Evolutionary conservation across 2,113 vertebrate genomes (phyloP).

Genomic region (Syngnathus floridae): DNA sequence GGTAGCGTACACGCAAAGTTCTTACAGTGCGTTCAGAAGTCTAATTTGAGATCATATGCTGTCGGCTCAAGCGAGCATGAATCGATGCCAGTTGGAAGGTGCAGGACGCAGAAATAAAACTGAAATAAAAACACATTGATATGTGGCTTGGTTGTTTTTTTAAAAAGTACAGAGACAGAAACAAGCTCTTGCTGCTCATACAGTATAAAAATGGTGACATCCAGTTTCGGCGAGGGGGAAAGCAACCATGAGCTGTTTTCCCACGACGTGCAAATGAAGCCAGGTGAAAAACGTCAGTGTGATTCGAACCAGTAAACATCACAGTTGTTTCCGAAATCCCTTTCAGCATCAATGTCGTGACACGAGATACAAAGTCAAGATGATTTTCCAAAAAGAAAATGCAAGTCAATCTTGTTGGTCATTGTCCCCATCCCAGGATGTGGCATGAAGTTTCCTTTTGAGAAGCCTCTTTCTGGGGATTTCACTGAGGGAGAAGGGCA

Average conservation of each 20-base stretch:
- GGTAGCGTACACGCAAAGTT: not conserved
- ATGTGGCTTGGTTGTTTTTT: not conserved
- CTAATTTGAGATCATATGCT: not conserved
- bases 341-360: constrained; percentile 11
- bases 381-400: constrained; percentile 47
- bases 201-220: not conserved
- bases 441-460: constrained; percentile 69
- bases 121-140: not conserved
- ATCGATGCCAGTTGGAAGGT: not conserved
- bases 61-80: not conserved
- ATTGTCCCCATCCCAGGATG: constrained; percentile 51
- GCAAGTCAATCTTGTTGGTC: constrained; percentile 5
- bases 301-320: constrained; percentile 9
- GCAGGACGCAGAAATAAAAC: not conserved
- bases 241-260: not conserved
- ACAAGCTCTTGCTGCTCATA: not conserved
- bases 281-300: constrained; percentile 6
- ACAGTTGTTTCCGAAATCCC: constrained; percentile 17
- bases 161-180: not conserved
- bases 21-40: not conserved
- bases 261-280: constrained; percentile 11
- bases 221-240: constrained; percentile 8
- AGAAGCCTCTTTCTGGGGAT: constrained; percentile 80
- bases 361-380: constrained; percentile 9
- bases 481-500: constrained; percentile 80